Evolutionary conservation across 2,797 vertebrate species (phyloP), one percentile per base, ranked within the genome.

Genomic region (Takifugu ocellatus): DNA sequence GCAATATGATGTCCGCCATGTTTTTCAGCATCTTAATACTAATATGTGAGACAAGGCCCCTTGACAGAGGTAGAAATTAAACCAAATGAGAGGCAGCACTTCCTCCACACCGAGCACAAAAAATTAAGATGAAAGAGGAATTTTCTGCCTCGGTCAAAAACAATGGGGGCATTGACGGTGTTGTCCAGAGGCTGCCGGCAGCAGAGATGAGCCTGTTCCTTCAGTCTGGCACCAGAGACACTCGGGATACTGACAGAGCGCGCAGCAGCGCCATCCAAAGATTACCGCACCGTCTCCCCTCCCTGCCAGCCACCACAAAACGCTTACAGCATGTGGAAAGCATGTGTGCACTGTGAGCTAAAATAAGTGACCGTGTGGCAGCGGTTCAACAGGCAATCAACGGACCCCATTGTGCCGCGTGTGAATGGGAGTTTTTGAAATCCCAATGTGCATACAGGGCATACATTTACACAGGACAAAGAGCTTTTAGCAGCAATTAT

Each of bases 271-370:
- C 17, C 57, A 71, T 87, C 89, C 90, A 90, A 79, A 71, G 71
- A 89, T 90, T 86, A 91, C 88, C 84, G 51, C 88, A 89, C 66
- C 54, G 79, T 62, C 44, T 46, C 44, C 16, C 44, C 44, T 46
- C 73, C 75, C 49, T 68, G 83, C 90, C 85, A 90, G 61, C 69
- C 51, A 70, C 86, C 82, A 74, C 76, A 79, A 81, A 88, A 55
- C 74, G 70, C 85, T 90, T 89, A 91, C 88, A 78, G 81, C 88
- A 89, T 89, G 84, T 87, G 90, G 90, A 92, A 92, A 84, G 84
- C 89, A 92, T 91, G 87, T 70, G 49, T 51, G 50, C 81, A 71
- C 75, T 69, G 74, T 48, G 44, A 55, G 56, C 73, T 76, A 72
- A 78, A 84, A 84, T 58, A 69, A 84, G 66, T 70, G 77, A 68